Percentiles rank a stretch among this genome's conserved stretches.
Conservation (phyloP, 2,113 vertebrate genomes). For the Enhydra lutris region DNA sequence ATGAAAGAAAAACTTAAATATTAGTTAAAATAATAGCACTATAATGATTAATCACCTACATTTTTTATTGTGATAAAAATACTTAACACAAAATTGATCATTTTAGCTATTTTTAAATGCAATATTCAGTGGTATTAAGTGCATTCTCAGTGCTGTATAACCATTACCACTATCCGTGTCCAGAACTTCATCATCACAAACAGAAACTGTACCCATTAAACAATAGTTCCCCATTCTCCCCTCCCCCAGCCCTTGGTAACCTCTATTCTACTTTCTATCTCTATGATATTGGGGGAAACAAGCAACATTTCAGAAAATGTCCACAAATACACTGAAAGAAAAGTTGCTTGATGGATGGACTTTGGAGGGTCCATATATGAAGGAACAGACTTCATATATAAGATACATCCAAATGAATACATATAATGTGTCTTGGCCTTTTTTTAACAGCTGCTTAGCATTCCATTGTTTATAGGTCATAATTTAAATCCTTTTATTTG, state of each 20-base stretch:
- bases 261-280: background rate
- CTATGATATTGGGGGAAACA: background rate
- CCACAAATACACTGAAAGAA: background rate
- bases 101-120: background rate
- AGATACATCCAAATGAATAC: background rate
- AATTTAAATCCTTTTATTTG: background rate
- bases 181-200: background rate
- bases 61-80: background rate
- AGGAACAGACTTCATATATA: background rate
- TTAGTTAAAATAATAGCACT: background rate
- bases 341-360: background rate
- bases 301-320: background rate
- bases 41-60: background rate
- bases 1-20: background rate
- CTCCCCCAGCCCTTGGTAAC: background rate
- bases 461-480: background rate
- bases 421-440: background rate
- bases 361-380: background rate
- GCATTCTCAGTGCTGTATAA: background rate
- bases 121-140: background rate
- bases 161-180: background rate
- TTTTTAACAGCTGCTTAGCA: background rate
- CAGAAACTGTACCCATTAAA: background rate
- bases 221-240: background rate
- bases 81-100: background rate